Percentiles rank a stretch among this genome's conserved stretches.
Conservation (phyloP, 2,113 vertebrate genomes). For the Panthera uncia region DNA sequence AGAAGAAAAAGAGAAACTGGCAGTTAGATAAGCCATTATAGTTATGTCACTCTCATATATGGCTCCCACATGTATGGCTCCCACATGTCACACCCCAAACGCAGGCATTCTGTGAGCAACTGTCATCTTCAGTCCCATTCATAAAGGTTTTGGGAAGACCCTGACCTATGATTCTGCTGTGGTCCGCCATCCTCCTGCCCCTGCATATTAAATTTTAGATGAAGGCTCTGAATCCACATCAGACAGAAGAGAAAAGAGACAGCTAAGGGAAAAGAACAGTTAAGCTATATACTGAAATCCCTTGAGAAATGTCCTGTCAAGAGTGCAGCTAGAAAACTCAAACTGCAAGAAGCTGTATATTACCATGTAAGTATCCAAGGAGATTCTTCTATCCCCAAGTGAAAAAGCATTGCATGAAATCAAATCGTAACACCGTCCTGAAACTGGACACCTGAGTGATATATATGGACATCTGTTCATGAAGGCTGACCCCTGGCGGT, state of each 20-base stretch:
- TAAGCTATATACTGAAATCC: slow-evolving; percentile 36
- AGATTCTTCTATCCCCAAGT: background rate
- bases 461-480: background rate
- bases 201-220: slow-evolving; percentile 62
- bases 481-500: background rate
- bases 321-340: slow-evolving; percentile 53
- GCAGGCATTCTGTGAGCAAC: background rate
- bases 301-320: slow-evolving; percentile 73
- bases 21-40: slow-evolving; percentile 11
- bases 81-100: background rate
- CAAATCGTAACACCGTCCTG: background rate
- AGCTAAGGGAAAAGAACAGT: slow-evolving; percentile 26
- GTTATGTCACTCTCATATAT: background rate
- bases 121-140: background rate
- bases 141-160: background rate
- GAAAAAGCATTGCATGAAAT: background rate
- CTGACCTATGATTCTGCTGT: background rate
- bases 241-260: slow-evolving; percentile 27
- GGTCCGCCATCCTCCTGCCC: slow-evolving; percentile 31
- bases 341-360: background rate
- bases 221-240: slow-evolving; percentile 38
- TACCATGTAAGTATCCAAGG: background rate
- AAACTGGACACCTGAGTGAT: background rate
- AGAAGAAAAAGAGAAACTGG: background rate
- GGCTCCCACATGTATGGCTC: background rate